phyloP scores from a whole-genome alignment of 2,797 vertebrate genomes.

The Picus viridis region DNA sequence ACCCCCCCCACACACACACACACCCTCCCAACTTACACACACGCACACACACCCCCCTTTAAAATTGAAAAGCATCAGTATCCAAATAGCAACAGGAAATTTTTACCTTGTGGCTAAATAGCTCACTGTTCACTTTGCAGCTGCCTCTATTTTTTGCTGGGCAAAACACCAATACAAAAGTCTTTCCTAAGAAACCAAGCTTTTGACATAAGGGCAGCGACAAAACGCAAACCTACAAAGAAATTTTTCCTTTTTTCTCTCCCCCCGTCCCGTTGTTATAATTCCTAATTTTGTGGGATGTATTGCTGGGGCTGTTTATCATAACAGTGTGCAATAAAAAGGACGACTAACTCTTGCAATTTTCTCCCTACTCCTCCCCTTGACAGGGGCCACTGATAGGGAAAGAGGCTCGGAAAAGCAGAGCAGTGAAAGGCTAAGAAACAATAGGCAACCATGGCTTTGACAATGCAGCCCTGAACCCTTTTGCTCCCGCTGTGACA shows the following conservation, averaged over 20 bases:
- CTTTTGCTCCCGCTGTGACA: conserved; percentile 81
- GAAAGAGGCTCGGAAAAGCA: conserved; percentile 73
- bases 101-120: conserved; percentile 66
- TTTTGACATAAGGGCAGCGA: conserved; percentile 66
- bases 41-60: neutral
- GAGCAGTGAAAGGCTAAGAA: conserved; percentile 76
- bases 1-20: neutral
- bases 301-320: conserved; percentile 77
- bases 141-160: conserved; percentile 67
- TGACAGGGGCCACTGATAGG: conserved; percentile 76
- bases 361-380: conserved; percentile 76
- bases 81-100: conserved; percentile 67
- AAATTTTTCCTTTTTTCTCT: neutral
- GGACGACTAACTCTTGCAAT: conserved; percentile 72
- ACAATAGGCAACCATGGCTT: conserved; percentile 85
- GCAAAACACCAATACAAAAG: conserved; percentile 62
- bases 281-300: conserved; percentile 73
- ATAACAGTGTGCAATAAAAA: conserved; percentile 73
- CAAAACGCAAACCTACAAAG: conserved; percentile 55
- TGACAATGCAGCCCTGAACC: conserved; percentile 84
- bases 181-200: conserved; percentile 65
- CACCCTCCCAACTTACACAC: neutral
- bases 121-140: conserved; percentile 69
- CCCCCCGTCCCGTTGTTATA: conserved; percentile 43
- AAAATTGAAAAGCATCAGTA: conserved; percentile 63